phyloP scores from a whole-genome alignment of 2,888 invertebrate species.

The Apotomis capreana region DNA sequence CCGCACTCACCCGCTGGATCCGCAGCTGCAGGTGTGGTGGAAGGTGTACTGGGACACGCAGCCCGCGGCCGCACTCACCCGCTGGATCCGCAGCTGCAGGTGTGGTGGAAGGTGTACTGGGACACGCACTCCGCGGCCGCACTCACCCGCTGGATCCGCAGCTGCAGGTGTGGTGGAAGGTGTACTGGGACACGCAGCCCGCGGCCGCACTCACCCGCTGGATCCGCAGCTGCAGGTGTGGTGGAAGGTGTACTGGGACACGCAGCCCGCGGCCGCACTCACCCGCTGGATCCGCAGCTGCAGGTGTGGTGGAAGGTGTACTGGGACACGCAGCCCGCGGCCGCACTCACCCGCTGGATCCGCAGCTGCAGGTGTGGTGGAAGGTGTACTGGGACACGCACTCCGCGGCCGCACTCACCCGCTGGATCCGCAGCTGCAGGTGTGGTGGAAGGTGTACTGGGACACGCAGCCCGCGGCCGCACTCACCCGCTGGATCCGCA shows the following conservation, averaged over 20 bases:
- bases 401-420: neutral
- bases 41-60: slow-evolving; percentile 90
- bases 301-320: neutral
- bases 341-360: neutral
- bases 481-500: slow-evolving; percentile 92
- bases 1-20: slow-evolving; percentile 91
- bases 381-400: neutral
- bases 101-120: neutral
- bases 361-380: neutral
- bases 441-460: neutral
- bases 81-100: slow-evolving; percentile 96
- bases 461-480: neutral
- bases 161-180: neutral
- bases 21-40: slow-evolving; percentile 96
- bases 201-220: neutral
- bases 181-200: too few relatives aligned
- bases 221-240: neutral
- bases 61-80: slow-evolving; percentile 92
- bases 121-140: neutral
- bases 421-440: neutral
- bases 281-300: neutral
- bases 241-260: neutral
- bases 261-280: neutral
- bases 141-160: neutral
- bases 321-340: neutral